Evolutionary conservation across 2,888 invertebrate genomes (phyloP), one percentile per base, ranked within the genome.

Genomic region (Hydraecia micacea): DNA sequence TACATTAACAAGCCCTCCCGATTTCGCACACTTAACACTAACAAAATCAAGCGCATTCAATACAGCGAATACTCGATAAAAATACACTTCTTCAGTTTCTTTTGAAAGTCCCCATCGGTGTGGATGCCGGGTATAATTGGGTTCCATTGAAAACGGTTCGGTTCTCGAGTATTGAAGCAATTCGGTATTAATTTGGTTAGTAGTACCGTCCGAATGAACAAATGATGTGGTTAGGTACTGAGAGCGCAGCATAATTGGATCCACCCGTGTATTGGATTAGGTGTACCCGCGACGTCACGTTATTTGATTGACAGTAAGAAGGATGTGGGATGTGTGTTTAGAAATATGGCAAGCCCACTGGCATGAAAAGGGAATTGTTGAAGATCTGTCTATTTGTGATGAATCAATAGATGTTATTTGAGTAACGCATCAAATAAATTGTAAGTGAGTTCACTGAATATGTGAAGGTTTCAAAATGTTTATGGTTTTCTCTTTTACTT

Each of bases 131-230:
- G 75, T 77, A 85, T 91, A 90, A 91, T 91, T 91, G 91, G 91
- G 90, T 91, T 88, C 88, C 75, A 90, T 87, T 86, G 85, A 83
- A 85, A 72, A 72, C 79, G 78, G 77, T 74, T 70, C 79, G 83
- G 81, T 81, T 81, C 82, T 87, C 84, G 82, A 75, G 80, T 73
- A 80, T 79, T 81, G 79, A 83, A 88, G 90, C 92, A 93, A 94
- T 93, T 93, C 92, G 86, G 89, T 89, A 92, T 91, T 92, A 92
- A 93, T 94, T 92, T 91, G 91, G 91, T 91, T 91, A 92, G 90
- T 89, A 77, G 90, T 89, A 90, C 88, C 87, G 83, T 82, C 85
- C 84, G 88, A 85, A 85, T 89, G 91, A 92, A 92, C 91, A 91
- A 91, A 93, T 90, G 91, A 88, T 90, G 91, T 87, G 93, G 93